Evolutionary conservation across 2,888 invertebrate species (phyloP), one percentile per base, ranked within the genome.

Genomic region (Caenorhabditis sp.): DNA sequence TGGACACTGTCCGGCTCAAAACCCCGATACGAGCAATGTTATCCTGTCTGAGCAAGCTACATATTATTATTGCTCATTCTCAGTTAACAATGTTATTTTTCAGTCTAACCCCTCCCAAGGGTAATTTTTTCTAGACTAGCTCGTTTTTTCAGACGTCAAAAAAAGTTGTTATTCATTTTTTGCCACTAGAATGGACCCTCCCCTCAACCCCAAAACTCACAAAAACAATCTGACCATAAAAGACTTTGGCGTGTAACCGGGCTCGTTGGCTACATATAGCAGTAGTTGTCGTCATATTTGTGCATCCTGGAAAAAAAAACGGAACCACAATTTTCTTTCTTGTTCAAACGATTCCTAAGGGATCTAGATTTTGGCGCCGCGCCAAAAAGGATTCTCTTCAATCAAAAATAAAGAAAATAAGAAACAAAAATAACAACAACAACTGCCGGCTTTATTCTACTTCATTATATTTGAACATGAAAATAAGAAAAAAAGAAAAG

Each of bases 221-320:
- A 50, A 74, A 74, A 53, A 17, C 59, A 43, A 74, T 61, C 25
- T 74, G 74, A n/a, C 53, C 31, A 38, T 74, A 74, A 31, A 74
- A 69, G 0, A 74, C 66, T 20, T 63, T 69, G 0, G 69, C 63
- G 56, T 74, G 74, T 23, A 63, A 27, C 5, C 58, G 4, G 53
- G 53, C 53, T 21, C 43, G 43, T 43, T 43, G 43, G 17, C 43
- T 43, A 43, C 43, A 10, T 43, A 43, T 43, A 12, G 43, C 3
- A 43, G 43, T 43, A 43, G 12, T 43, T 43, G 43, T 43, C 17
- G 43, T 14, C 43, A 43, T 43, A 43, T 43, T 43, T 43, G 5
- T 43, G 43, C 43, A 43, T 43, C 43, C 43, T 43, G 43, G 3
- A 43, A 43, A 43, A 43, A 10, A 43, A 17, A 43, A 17, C 17